Conservation (phyloP, 2,888 invertebrate species). For the Apeira syringaria region DNA sequence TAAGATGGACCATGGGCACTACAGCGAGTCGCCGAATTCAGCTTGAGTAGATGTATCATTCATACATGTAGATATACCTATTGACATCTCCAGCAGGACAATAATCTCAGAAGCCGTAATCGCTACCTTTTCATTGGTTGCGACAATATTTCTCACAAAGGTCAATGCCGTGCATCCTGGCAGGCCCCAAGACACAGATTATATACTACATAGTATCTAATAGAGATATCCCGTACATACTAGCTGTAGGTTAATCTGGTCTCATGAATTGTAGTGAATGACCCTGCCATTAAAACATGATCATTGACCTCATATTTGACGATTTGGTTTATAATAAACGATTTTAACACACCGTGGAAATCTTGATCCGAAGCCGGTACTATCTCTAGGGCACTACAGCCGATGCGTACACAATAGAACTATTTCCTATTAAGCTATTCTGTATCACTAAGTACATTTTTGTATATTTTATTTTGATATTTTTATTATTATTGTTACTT, state of each 20-base stretch:
- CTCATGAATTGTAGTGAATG: conserved; percentile 10
- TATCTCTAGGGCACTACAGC: too few relatives aligned
- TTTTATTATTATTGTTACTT: too few relatives aligned
- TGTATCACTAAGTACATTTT: too few relatives aligned
- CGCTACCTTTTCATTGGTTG: conserved; percentile 1
- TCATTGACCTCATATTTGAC: conserved; percentile 1
- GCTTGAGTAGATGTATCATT: too few relatives aligned
- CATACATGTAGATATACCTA: too few relatives aligned
- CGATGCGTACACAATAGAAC: too few relatives aligned
- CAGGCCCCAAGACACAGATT: conserved; percentile 1
- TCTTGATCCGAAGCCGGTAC: too few relatives aligned
- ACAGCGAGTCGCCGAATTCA: too few relatives aligned
- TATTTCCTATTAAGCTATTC: too few relatives aligned
- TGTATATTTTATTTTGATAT: too few relatives aligned
- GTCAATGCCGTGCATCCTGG: conserved; percentile 15
- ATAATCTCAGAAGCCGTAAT: conserved; percentile 1
- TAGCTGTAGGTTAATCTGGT: background rate
- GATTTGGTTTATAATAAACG: background rate
- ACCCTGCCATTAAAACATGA: conserved; percentile 4
- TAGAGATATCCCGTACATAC: background rate
- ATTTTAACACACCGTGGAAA: too few relatives aligned
- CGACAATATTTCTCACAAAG: conserved; percentile 10
- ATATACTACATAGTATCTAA: background rate
- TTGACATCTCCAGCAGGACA: background rate
- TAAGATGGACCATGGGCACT: too few relatives aligned